Evolutionary conservation across 2,797 vertebrate genomes (phyloP).

Genomic region (Aselliscus stoliczkanus): DNA sequence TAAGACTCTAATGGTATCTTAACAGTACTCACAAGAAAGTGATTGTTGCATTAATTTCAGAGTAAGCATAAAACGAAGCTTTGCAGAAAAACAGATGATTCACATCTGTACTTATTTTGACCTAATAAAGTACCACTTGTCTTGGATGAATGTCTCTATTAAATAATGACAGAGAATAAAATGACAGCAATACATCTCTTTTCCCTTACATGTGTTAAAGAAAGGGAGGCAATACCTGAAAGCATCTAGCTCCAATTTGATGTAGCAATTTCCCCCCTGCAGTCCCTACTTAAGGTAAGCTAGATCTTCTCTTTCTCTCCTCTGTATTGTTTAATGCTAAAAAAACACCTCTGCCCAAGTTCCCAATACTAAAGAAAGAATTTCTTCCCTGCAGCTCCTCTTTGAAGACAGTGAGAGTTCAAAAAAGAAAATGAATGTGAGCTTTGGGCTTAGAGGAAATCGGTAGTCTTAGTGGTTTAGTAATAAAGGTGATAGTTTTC

Average conservation of each 20-base stretch:
- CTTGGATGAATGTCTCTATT: not conserved
- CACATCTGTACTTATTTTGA: not conserved
- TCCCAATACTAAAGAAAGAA: not conserved
- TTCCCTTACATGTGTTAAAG: not conserved
- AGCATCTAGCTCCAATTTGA: not conserved
- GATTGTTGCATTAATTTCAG: not conserved
- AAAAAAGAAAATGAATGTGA: not conserved
- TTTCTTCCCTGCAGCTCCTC: not conserved
- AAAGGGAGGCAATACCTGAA: not conserved
- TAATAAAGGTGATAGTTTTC: not conserved
- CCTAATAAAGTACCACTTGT: not conserved
- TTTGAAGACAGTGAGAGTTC: not conserved
- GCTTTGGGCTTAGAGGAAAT: not conserved
- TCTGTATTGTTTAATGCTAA: constrained; percentile 1
- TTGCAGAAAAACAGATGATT: not conserved
- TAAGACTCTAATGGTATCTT: not conserved
- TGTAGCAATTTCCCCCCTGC: not conserved
- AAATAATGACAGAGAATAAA: constrained; percentile 3
- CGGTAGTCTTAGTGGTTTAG: not conserved
- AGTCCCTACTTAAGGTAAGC: not conserved
- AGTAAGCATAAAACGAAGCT: not conserved
- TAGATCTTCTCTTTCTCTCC: not conserved
- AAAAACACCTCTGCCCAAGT: not conserved
- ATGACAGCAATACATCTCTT: not conserved
- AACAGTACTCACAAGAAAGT: not conserved